These are phyloP conservation scores for Samia ricini DNA, from an alignment of 1,140 invertebrate genomes.

Conservation along the genomic window DNA sequence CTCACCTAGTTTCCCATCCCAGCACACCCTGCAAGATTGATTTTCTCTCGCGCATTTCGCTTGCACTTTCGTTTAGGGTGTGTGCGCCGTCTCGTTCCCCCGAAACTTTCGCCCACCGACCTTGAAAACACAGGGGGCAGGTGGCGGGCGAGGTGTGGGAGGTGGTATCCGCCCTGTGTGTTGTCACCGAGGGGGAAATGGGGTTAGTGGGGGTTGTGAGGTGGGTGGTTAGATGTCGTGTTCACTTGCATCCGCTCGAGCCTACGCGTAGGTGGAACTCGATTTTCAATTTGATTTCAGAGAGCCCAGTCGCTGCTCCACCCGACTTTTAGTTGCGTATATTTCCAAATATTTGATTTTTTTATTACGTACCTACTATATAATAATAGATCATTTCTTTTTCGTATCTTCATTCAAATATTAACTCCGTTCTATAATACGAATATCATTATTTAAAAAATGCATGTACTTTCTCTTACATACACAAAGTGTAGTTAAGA, in stretches of 20 bases:
- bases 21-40: constrained; percentile 69
- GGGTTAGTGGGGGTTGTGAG: constrained; percentile 52
- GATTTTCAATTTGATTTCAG: constrained; percentile 47
- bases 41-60: constrained; percentile 70
- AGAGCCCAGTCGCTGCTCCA: constrained; percentile 32
- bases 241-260: constrained; percentile 66
- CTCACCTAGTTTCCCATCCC: constrained; percentile 70
- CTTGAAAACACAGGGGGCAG: constrained; percentile 56
- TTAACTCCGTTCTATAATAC: too few relatives aligned
- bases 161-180: constrained; percentile 35
- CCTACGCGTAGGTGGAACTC: constrained; percentile 27
- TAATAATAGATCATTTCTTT: too few relatives aligned
- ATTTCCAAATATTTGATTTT: background rate
- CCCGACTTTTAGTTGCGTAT: constrained; percentile 15
- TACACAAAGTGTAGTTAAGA: too few relatives aligned
- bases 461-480: too few relatives aligned
- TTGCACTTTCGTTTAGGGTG: constrained; percentile 65
- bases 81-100: constrained; percentile 43
- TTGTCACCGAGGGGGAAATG: constrained; percentile 52
- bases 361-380: too few relatives aligned
- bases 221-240: constrained; percentile 38
- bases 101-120: constrained; percentile 41
- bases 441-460: too few relatives aligned
- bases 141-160: too few relatives aligned
- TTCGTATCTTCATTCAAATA: too few relatives aligned